Evolutionary conservation across 2,113 vertebrate genomes (phyloP), one percentile per base, ranked within the genome.

Genomic region (Pteruthius melanotis): DNA sequence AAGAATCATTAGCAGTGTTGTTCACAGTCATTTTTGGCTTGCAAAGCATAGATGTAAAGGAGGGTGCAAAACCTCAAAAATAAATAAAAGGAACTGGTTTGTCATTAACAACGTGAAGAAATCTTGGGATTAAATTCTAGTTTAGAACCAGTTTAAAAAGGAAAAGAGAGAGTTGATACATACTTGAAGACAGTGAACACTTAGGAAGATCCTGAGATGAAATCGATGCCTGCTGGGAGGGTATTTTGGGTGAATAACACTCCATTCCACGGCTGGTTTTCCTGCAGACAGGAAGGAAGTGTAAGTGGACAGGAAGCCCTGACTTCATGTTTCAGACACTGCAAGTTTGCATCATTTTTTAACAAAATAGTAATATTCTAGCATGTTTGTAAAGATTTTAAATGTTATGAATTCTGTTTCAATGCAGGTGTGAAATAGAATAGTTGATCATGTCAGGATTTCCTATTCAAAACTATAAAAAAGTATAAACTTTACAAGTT

Each of bases 81-180:
- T 7, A 39, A 52, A 54, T 45, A 9, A 54, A 42, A 80, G 6
- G 4, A 45, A 74, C 5, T 7, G 2, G 3, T 52, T 80, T 87
- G 10, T 13, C 50, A n/a, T 65, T 40, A 68, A 39, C 7, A 64
- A 35, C 0, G 0, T n/a, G 37, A 68, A 49, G 15, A 61, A 49
- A 12, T n/a, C 22, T 9, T 56, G 44, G 33, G 33, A 80, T 35
- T 56, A 57, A 74, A 53, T 13, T 10, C 50, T 45, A 31, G 26
- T 35, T 49, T 60, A n/a, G 31, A 44, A 60, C 14, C 4, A 42
- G 33, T 74, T 72, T 50, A 10, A 18, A 71, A 72, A 21, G 27
- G 24, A 31, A 71, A 15, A 47, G 4, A 39, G 21, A 56, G 10
- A 30, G 3, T 1, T 83, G 15, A n/a, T 47, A 10, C 2, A 1